Conservation (phyloP, 2,113 vertebrate genomes). For the Heptranchias perlo region DNA sequence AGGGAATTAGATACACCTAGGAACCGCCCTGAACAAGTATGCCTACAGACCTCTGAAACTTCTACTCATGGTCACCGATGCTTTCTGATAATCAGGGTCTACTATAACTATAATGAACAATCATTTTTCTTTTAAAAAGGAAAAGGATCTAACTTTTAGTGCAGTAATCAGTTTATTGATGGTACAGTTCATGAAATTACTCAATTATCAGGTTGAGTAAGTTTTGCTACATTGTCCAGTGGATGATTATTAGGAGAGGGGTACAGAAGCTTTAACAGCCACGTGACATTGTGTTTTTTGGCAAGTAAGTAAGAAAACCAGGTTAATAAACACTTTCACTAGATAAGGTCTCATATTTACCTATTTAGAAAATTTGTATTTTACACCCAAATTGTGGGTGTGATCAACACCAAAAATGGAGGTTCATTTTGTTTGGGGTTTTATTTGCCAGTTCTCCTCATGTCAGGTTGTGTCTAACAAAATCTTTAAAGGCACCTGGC, state of each 20-base stretch:
- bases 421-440: neutral
- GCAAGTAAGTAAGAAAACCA: neutral
- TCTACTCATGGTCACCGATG: neutral
- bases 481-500: neutral
- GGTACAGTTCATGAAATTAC: neutral
- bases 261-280: neutral
- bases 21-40: neutral
- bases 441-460: neutral
- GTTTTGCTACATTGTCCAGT: neutral
- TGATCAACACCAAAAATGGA: neutral
- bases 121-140: neutral
- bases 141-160: neutral
- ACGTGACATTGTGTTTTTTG: neutral
- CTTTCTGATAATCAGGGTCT: neutral
- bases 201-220: neutral
- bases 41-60: neutral
- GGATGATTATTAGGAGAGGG: neutral
- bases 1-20: neutral
- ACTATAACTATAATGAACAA: neutral
- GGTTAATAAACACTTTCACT: too few relatives aligned
- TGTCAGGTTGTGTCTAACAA: neutral
- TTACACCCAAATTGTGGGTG: neutral
- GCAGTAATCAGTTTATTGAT: neutral
- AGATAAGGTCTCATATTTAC: too few relatives aligned
- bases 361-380: neutral